Percentiles rank a stretch among this genome's conserved stretches.
Evolutionary conservation across 2,888 invertebrate genomes (phyloP).

Genomic region (Calliphora vomitoria): DNA sequence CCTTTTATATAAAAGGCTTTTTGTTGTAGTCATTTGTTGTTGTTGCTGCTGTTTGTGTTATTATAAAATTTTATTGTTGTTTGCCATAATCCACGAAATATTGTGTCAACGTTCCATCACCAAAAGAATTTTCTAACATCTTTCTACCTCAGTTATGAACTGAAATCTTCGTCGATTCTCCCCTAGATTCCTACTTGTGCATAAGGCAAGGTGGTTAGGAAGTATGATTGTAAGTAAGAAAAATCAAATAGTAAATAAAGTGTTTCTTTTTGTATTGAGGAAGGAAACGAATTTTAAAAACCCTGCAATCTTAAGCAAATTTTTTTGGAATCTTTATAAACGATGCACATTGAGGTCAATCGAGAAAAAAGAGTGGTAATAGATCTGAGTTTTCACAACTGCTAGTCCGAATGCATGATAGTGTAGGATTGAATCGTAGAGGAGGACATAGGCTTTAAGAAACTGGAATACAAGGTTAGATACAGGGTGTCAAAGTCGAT

Average conservation of each 20-base stretch:
- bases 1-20: no score
- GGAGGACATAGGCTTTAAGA: no score
- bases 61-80: conserved; percentile 62
- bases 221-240: not conserved
- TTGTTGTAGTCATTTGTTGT: not conserved
- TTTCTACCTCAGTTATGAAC: not conserved
- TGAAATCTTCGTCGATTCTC: not conserved
- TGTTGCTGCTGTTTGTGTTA: conserved; percentile 49
- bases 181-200: not conserved
- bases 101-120: conserved; percentile 60
- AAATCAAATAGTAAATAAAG: no score
- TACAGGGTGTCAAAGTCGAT: no score
- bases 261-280: no score
- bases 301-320: not conserved
- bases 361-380: no score
- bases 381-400: no score
- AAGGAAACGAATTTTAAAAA: not conserved
- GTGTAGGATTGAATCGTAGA: no score
- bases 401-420: no score
- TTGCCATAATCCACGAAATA: conserved; percentile 65
- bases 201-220: not conserved
- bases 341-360: no score
- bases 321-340: no score
- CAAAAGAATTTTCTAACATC: conserved; percentile 4
- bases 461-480: no score